Evolutionary conservation across 2,888 invertebrate genomes (phyloP).

Genomic region (Zonitis immaculata): DNA sequence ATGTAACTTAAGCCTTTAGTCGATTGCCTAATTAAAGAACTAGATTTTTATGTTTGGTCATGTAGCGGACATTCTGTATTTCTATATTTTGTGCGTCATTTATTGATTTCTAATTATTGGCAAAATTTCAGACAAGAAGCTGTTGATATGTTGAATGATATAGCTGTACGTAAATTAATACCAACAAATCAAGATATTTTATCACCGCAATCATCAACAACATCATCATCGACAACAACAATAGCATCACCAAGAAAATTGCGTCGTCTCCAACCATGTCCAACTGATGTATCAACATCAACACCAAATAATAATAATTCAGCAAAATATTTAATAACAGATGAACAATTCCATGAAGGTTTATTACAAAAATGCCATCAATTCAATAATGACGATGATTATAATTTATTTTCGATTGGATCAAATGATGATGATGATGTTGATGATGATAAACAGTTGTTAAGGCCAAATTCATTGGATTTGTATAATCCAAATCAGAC

Average conservation of each 20-base stretch:
- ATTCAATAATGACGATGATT: conserved; percentile 44
- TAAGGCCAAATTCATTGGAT: conserved; percentile 60
- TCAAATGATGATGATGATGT: conserved; percentile 46
- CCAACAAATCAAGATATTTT: conserved; percentile 51
- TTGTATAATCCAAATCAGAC: conserved; percentile 59
- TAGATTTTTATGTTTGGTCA: no score
- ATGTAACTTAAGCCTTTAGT: no score
- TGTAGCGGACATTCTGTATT: no score
- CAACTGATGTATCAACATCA: no score
- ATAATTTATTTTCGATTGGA: conserved; percentile 44
- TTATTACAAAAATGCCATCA: conserved; percentile 42
- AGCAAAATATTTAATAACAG: conserved; percentile 37
- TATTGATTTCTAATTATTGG: background rate
- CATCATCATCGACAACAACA: conserved; percentile 52
- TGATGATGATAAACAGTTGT: conserved; percentile 45
- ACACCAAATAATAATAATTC: conserved; percentile 47
- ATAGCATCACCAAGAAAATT: conserved; percentile 56
- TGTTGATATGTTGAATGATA: conserved; percentile 76
- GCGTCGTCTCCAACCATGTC: conserved; percentile 41
- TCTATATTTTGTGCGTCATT: no score
- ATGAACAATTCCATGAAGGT: conserved; percentile 49
- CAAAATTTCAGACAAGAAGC: conserved; percentile 66
- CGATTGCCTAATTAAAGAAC: no score
- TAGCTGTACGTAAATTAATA: conserved; percentile 70
- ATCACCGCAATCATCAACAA: background rate